Base-by-base conservation (phyloP, 2,888 invertebrate genomes). In the Phytoseiulus persimilis region DNA sequence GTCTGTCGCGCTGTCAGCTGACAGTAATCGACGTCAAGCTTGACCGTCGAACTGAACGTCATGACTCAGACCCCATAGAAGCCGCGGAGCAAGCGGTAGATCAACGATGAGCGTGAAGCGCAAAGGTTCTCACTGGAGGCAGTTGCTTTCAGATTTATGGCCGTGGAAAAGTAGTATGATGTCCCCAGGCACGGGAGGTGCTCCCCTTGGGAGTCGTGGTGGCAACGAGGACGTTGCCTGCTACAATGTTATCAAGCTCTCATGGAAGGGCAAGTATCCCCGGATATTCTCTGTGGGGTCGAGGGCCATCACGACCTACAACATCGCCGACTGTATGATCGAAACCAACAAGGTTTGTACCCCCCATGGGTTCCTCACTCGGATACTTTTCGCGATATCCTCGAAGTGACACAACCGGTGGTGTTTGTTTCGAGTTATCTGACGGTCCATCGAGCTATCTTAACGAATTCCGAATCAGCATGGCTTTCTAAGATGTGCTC, bases 231-330 rank as follows among this genome's bases (percentile, higher is more conserved):
- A 99, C 95, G 95, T 98, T 93, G 96, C 97, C 91, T 98, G 98
- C 93, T 99, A 97, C 94, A 95, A 97, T 92, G 98, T 98, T 92
- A 98, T 96, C 83, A 99, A 99, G 94, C 98, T 98, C 93, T 97
- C 94, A 90, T 99, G 99, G 99, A 98, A 98, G 93, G 99, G 99
- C 93, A 98, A 97, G 96, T 96, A 93, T 94, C 95, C 92, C 93
- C 94, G 99, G 92, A 96, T 99, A 92, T 97, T 99, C 93, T 97
- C 99, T 14, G 95, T 99, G 92, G 99, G 99, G 90, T 96, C 97
- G 83, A 95, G 95, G 92, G 98, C 98, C 65, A 96, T 99, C 92
- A 97, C 98, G 89, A 99, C 99, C 0, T 99, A 99, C 93, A 98
- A 98, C 93, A 98, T 97, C n/a, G 95, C 94, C 91, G 87, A 87